Evolutionary conservation across 1,140 invertebrate genomes (phyloP).

Genomic region (Trachymyrmex cornetzi): DNA sequence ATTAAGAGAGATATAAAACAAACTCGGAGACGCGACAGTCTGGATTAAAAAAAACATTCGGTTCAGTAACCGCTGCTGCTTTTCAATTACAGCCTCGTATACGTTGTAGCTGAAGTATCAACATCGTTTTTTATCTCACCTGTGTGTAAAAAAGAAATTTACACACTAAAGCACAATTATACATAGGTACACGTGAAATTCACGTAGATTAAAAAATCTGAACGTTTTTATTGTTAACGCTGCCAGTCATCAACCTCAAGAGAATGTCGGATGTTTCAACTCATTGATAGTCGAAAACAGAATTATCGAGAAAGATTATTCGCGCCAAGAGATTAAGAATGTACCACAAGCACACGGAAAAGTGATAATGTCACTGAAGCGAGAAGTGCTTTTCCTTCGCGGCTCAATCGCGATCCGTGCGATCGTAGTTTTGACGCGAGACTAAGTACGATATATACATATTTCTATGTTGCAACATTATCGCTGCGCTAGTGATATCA

Average conservation of each 20-base stretch:
- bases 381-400: not conserved
- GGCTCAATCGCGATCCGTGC: not conserved
- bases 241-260: not conserved
- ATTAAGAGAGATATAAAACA: not conserved
- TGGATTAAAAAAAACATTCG: not conserved
- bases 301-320: not conserved
- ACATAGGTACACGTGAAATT: not conserved
- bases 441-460: not conserved
- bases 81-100: not conserved
- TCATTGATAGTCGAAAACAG: not conserved
- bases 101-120: not conserved
- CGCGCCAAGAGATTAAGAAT: not conserved
- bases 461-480: too few relatives aligned
- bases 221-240: too few relatives aligned
- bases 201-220: not conserved
- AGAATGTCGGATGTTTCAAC: not conserved
- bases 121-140: not conserved
- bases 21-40: not conserved
- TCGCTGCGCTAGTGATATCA: not conserved
- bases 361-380: not conserved
- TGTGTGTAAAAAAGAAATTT: not conserved
- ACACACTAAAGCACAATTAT: not conserved
- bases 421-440: slow-evolving; percentile 11
- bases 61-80: not conserved
- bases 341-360: not conserved